Evolutionary conservation across 1,140 invertebrate species (phyloP), one percentile per base, ranked within the genome.

Genomic region (Mylabris phalerata): DNA sequence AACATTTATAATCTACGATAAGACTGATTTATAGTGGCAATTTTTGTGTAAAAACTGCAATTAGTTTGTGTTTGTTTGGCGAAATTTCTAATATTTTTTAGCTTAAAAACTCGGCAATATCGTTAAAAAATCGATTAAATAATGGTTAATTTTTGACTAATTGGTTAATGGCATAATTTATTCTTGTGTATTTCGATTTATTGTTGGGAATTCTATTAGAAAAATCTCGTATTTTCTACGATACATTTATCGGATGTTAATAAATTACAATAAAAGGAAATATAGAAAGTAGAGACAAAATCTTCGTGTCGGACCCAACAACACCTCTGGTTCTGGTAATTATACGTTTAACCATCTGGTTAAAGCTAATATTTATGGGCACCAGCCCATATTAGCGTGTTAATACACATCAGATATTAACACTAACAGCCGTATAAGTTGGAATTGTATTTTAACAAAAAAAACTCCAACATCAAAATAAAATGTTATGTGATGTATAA

Each of bases 361-460:
- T 67, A 67, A 58, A 57, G 66, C 61, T 67, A 59, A 63, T 67
- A 67, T 65, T 67, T 67, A 67, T 67, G 62, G 57, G 61, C 61
- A 60, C 59, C 66, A 63, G 56, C 60, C 63, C 66, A 65, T 67
- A 67, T 67, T 67, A 67, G 66, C 65, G 66, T 58, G 65, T 67
- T 67, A 67, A 67, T 67, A 49, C 60, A 61, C 58, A 61, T 61
- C 57, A 58, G 59, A 56, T 63, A 66, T 62, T 66, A 62, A 66
- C 64, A 19, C 19, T 1, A 19, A 19, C 19, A 19, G 19, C 19
- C 19, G 19, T 19, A 19, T 19, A 19, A 43, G 50, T 44, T 52
- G 50, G 40, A 43, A 52, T 52, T 52, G 9, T 52, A 38, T 49
- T 52, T 27, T 27, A 27, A 44, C 40, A 19, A 19, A 19, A n/a